phyloP scores from a whole-genome alignment of 2,797 vertebrate species.

The Liparis tanakae region DNA sequence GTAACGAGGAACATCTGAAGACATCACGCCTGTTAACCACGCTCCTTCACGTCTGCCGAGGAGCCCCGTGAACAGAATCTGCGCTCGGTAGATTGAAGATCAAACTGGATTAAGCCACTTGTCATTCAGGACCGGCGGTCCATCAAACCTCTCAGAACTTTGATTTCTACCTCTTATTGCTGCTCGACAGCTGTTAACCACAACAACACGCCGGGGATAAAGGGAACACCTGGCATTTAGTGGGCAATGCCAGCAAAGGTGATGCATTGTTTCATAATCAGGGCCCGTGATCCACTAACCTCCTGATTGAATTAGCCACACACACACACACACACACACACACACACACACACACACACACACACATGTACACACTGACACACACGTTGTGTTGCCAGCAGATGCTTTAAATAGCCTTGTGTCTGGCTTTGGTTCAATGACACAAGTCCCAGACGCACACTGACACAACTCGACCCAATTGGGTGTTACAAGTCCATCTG shows the following conservation, averaged over 20 bases:
- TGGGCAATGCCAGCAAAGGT: slow-evolving; percentile 33
- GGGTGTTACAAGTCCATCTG: slow-evolving; percentile 66
- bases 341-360: slow-evolving; percentile 10
- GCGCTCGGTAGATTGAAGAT: slow-evolving; percentile 12
- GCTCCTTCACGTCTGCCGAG: slow-evolving; percentile 31
- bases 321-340: slow-evolving; percentile 23
- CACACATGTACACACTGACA: slow-evolving; percentile 5
- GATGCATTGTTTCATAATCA: slow-evolving; percentile 51
- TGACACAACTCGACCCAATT: slow-evolving; percentile 16
- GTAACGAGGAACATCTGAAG: slow-evolving; percentile 34
- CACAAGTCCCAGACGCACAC: slow-evolving; percentile 21
- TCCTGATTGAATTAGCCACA: slow-evolving; percentile 60
- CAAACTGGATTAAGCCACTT: slow-evolving; percentile 26
- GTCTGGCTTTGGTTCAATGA: slow-evolving; percentile 13
- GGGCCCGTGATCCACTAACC: slow-evolving; percentile 64
- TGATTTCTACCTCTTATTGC: slow-evolving; percentile 45
- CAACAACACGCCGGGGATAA: background rate
- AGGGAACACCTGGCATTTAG: slow-evolving; percentile 55
- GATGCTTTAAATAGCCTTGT: slow-evolving; percentile 38
- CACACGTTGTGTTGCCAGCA: slow-evolving; percentile 30
- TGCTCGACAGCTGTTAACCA: slow-evolving; percentile 50
- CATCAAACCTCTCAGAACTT: slow-evolving; percentile 3
- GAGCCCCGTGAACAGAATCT: slow-evolving; percentile 5
- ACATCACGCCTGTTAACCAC: background rate
- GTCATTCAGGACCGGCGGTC: slow-evolving; percentile 26